Evolutionary conservation across 2,888 invertebrate genomes (phyloP).

Genomic region (Agonopterix subpropinquella): DNA sequence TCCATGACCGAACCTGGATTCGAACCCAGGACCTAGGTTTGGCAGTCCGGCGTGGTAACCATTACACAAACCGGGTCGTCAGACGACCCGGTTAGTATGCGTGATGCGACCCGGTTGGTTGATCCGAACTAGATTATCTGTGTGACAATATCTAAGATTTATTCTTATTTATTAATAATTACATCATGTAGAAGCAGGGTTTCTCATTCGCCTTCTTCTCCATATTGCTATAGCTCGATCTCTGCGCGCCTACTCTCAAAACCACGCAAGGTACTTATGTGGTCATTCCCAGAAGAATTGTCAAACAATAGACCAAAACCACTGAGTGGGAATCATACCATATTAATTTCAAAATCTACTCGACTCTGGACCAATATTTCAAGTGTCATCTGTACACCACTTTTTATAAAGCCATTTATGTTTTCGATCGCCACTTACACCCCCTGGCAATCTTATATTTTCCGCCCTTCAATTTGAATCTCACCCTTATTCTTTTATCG

Average conservation of each 20-base stretch:
- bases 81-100: too few relatives aligned
- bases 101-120: too few relatives aligned
- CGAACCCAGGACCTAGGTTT: too few relatives aligned
- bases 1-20: too few relatives aligned
- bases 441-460: slow-evolving; percentile 25
- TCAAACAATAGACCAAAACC: slow-evolving; percentile 14
- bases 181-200: too few relatives aligned
- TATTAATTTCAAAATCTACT: slow-evolving; percentile 46
- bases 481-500: slow-evolving; percentile 11
- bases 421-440: slow-evolving; percentile 61
- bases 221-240: too few relatives aligned
- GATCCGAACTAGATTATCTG: too few relatives aligned
- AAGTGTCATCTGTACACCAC: slow-evolving; percentile 42
- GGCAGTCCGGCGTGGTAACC: too few relatives aligned
- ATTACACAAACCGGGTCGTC: too few relatives aligned
- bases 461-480: slow-evolving; percentile 5
- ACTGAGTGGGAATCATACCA: slow-evolving; percentile 6
- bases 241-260: not conserved
- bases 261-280: not conserved
- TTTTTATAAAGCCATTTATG: slow-evolving; percentile 51
- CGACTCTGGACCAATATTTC: slow-evolving; percentile 43
- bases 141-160: too few relatives aligned
- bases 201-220: too few relatives aligned
- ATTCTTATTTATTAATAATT: too few relatives aligned
- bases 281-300: slow-evolving; percentile 15